Evolutionary conservation across 1,140 invertebrate species (phyloP).

Genomic region (Helicoverpa armigera): DNA sequence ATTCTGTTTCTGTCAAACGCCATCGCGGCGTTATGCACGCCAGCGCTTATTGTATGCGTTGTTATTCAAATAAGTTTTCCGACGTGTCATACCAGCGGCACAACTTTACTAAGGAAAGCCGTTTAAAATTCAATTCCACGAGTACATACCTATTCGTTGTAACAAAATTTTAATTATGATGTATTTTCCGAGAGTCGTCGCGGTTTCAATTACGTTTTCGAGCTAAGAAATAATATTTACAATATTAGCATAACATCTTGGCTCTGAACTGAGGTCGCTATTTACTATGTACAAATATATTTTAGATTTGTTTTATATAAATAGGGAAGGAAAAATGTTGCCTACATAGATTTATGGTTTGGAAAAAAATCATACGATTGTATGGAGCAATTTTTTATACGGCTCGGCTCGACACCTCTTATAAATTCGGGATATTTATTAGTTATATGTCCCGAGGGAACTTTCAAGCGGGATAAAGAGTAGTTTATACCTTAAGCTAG

Average conservation of each 20-base stretch:
- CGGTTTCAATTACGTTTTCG: constrained; percentile 37
- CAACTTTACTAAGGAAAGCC: constrained; percentile 29
- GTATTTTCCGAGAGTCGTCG: constrained; percentile 36
- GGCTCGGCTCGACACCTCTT: constrained; percentile 5
- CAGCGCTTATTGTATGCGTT: constrained; percentile 59
- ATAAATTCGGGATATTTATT: constrained; percentile 36
- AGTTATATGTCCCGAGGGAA: constrained; percentile 38
- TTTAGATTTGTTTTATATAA: constrained; percentile 30
- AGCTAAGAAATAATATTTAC: constrained; percentile 46
- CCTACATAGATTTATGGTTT: constrained; percentile 19
- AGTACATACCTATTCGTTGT: constrained; percentile 8
- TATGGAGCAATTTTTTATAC: constrained; percentile 25
- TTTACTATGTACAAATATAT: constrained; percentile 42
- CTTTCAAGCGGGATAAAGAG: constrained; percentile 42
- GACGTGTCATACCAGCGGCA: constrained; percentile 47
- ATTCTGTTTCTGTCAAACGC: constrained; percentile 75
- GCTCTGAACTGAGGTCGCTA: constrained; percentile 22
- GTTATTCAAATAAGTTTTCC: constrained; percentile 68
- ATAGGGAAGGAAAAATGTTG: neutral
- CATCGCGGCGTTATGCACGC: constrained; percentile 61
- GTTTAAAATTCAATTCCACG: constrained; percentile 42
- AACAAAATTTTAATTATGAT: constrained; percentile 43
- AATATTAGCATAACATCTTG: constrained; percentile 41
- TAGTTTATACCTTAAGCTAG: constrained; percentile 42
- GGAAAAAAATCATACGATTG: constrained; percentile 13